A percentile compares a stretch with the other conserved stretches of the same genome.
Evolutionary conservation across 2,113 vertebrate genomes (phyloP).

Genomic region (Saguinus midas): DNA sequence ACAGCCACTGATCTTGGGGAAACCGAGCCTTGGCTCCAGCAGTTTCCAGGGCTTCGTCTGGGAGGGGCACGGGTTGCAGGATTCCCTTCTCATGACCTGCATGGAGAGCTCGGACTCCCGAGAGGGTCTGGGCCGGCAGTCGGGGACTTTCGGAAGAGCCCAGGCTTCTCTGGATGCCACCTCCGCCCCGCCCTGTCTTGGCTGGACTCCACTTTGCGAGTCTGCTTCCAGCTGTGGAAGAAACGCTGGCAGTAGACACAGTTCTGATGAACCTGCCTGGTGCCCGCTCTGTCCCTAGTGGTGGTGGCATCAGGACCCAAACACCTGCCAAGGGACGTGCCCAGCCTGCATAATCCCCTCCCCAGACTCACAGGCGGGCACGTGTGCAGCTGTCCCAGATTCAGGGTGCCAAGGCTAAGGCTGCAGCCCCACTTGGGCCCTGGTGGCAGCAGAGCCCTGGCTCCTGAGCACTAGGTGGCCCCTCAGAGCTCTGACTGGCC

Average conservation of each 20-base stretch:
- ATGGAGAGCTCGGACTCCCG: neutral
- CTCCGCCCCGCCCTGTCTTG: neutral
- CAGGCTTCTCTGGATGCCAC: neutral
- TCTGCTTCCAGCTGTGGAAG: no score
- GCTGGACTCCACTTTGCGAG: fast-evolving
- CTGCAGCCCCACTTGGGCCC: neutral
- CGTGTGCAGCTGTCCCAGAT: fast-evolving
- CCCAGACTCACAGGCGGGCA: neutral
- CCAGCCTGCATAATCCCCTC: neutral
- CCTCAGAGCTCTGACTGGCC: neutral
- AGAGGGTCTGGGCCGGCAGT: neutral
- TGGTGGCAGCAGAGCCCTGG: neutral
- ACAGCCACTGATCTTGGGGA: fast-evolving
- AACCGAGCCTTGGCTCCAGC: neutral
- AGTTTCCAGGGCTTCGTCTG: neutral
- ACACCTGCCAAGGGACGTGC: fast-evolving
- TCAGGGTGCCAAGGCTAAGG: neutral
- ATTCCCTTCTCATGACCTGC: neutral
- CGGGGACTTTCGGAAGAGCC: neutral
- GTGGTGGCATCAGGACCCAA: neutral
- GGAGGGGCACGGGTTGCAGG: neutral
- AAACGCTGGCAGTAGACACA: neutral
- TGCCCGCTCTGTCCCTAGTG: no score
- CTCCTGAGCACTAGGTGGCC: neutral
- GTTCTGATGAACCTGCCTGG: no score